These are phyloP conservation scores for Pteronura brasiliensis DNA, from an alignment of 2,113 vertebrate genomes.

Conservation along the genomic window DNA sequence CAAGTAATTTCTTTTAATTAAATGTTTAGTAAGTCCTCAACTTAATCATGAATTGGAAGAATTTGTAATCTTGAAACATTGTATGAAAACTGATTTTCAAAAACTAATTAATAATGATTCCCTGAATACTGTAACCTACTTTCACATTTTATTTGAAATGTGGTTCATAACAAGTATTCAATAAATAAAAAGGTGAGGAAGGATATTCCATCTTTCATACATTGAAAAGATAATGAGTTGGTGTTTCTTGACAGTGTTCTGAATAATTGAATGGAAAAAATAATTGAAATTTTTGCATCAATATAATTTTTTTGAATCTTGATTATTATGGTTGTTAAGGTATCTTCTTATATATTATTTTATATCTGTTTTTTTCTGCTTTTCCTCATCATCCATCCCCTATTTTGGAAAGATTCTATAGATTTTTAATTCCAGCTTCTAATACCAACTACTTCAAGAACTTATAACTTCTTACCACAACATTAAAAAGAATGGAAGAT, in stretches of 20 bases:
- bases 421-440: neutral
- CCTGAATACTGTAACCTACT: neutral
- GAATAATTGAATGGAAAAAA: neutral
- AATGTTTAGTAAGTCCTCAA: neutral
- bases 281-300: neutral
- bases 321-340: neutral
- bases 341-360: neutral
- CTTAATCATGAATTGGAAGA: neutral
- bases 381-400: neutral
- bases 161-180: neutral
- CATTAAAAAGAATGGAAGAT: neutral
- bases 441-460: neutral
- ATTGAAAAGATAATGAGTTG: neutral
- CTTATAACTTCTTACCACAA: neutral
- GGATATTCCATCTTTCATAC: neutral
- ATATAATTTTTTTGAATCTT: neutral
- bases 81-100: neutral
- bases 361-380: neutral
- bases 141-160: slow-evolving; percentile 13
- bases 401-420: neutral
- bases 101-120: neutral
- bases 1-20: neutral
- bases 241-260: neutral
- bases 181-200: neutral
- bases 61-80: neutral